phyloP scores from a whole-genome alignment of 2,888 invertebrate genomes.

The Pyralis farinalis region DNA sequence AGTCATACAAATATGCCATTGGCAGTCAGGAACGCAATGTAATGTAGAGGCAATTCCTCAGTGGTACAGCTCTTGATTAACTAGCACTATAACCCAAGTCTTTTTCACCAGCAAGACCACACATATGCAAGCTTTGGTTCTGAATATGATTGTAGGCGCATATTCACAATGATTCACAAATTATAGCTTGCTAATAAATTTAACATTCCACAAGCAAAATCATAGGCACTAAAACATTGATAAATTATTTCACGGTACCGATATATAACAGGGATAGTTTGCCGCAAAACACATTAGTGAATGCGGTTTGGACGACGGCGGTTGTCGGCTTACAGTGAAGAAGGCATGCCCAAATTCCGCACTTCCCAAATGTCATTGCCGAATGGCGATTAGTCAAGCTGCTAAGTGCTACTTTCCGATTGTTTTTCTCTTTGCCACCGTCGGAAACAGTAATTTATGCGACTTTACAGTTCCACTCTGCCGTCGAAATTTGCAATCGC shows the following conservation, averaged over 20 bases:
- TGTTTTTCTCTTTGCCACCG: constrained; percentile 72
- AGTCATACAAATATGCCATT: no score
- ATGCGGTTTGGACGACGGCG: constrained; percentile 25
- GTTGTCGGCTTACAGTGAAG: constrained; percentile 46
- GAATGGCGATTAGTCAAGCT: constrained; percentile 73
- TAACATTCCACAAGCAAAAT: not conserved
- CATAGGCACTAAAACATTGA: not conserved
- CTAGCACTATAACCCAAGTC: no score
- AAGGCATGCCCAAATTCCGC: constrained; percentile 45
- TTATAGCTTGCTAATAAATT: no score
- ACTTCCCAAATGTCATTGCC: constrained; percentile 60
- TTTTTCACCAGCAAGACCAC: no score
- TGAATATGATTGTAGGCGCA: no score
- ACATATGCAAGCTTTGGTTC: no score
- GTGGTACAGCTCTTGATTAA: no score
- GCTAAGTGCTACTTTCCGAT: constrained; percentile 76
- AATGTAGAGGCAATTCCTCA: no score
- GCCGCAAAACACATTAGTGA: constrained; percentile 49
- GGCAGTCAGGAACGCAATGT: no score
- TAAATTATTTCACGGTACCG: constrained; percentile 22
- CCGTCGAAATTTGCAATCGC: constrained; percentile 75
- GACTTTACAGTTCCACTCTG: constrained; percentile 71
- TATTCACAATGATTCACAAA: no score
- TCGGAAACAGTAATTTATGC: constrained; percentile 77
- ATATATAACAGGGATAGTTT: constrained; percentile 46